Conservation (phyloP, 2,113 vertebrate species). For the Tricholaema leucomelas region DNA sequence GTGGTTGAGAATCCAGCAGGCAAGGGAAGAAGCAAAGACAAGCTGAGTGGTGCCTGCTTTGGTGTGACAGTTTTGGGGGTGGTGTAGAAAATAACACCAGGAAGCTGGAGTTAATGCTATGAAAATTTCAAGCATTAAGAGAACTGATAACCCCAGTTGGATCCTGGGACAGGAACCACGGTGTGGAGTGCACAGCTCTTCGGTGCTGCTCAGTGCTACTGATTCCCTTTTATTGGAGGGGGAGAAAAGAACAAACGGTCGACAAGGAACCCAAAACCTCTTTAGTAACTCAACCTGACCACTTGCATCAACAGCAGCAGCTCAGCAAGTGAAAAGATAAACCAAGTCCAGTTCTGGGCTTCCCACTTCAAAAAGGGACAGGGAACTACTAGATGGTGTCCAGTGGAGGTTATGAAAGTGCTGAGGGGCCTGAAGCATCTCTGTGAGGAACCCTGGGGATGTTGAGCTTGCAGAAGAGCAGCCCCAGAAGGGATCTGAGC, state of each 20-base stretch:
- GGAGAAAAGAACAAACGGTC: accelerated
- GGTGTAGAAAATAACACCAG: background rate
- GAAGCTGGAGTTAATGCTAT: background rate
- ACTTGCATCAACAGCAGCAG: background rate
- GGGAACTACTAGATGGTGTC: too few species aligned
- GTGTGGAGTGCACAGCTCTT: background rate
- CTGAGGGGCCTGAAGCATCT: too few species aligned
- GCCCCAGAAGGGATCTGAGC: too few species aligned
- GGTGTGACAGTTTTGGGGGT: background rate
- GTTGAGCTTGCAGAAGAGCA: too few species aligned
- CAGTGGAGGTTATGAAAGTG: too few species aligned
- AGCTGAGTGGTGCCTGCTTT: background rate
- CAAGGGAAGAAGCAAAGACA: background rate
- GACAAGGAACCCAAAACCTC: background rate
- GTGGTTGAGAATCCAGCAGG: background rate
- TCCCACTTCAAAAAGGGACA: too few species aligned
- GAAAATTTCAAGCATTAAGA: background rate
- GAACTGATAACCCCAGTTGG: background rate
- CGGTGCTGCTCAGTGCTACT: background rate
- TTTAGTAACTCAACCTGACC: background rate
- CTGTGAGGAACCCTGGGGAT: too few species aligned
- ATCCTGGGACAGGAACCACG: background rate
- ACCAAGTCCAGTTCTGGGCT: too few species aligned
- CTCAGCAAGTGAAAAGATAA: background rate
- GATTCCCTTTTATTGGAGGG: background rate